These are phyloP conservation scores for Malacoctenus gilli DNA, from an alignment of 2,797 vertebrate genomes.

Conservation along the genomic window DNA sequence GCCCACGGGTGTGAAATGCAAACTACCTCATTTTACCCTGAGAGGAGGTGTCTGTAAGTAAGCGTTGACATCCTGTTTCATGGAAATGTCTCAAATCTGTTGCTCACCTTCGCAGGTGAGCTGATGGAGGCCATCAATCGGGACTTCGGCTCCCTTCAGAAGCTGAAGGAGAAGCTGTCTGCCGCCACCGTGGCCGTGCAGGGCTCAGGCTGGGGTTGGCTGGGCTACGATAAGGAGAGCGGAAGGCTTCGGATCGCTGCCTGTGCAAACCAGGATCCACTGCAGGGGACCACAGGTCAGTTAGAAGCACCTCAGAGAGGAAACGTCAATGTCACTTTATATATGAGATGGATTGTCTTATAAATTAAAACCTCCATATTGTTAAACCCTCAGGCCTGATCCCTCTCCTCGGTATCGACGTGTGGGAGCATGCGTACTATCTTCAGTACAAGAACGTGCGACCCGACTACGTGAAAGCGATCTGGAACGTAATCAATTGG, in stretches of 20 bases:
- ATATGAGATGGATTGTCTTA: too few species aligned
- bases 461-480: constrained; percentile 96
- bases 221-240: constrained; percentile 91
- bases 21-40: too few species aligned
- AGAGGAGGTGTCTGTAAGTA: too few species aligned
- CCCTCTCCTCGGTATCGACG: constrained; percentile 95
- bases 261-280: constrained; percentile 95
- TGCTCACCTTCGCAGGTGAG: too few species aligned
- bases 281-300: constrained; percentile 95
- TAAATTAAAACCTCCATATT: too few species aligned
- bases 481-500: constrained; percentile 98
- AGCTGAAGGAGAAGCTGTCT: constrained; percentile 94
- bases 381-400: constrained; percentile 83
- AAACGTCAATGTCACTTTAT: too few species aligned
- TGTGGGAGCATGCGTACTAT: constrained; percentile 99
- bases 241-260: constrained; percentile 86
- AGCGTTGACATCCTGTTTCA: too few species aligned
- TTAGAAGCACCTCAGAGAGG: too few species aligned
- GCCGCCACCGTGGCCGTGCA: constrained; percentile 91
- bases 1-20: constrained; percentile 63
- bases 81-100: too few species aligned
- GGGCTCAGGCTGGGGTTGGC: constrained; percentile 98
- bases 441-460: constrained; percentile 98
- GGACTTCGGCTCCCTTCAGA: constrained; percentile 95
- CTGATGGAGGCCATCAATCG: constrained; percentile 92